phyloP scores from a whole-genome alignment of 2,888 invertebrate genomes.

The Drosophila picticornis region DNA sequence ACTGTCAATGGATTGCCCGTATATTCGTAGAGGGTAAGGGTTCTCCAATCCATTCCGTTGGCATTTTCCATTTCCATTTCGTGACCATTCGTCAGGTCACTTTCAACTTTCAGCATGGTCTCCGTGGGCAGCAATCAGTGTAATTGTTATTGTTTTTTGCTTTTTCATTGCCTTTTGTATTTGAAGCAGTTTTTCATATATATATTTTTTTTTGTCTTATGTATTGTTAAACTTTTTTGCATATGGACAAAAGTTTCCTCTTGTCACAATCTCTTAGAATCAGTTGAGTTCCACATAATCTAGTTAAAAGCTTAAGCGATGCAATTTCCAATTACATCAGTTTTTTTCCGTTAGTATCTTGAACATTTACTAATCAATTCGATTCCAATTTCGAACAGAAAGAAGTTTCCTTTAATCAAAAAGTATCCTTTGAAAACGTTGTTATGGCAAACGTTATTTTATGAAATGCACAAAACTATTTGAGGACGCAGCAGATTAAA shows the following conservation, averaged over 20 bases:
- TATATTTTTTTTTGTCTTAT: conserved; percentile 13
- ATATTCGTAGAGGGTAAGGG: not conserved
- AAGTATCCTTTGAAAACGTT: not conserved
- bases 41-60: conserved; percentile 19
- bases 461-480: not conserved
- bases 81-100: conserved; percentile 67
- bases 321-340: conserved; percentile 7
- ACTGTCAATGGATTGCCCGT: conserved; percentile 17
- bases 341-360: not conserved
- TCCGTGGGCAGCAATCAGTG: conserved; percentile 73
- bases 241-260: conserved; percentile 62
- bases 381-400: not conserved
- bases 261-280: conserved; percentile 39
- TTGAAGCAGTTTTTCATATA: conserved; percentile 22
- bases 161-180: conserved; percentile 37
- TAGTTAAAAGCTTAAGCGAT: not conserved
- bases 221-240: conserved; percentile 42
- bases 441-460: not conserved
- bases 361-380: not conserved
- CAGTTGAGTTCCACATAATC: conserved; percentile 43
- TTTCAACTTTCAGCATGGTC: conserved; percentile 55
- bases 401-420: not conserved
- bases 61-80: conserved; percentile 59
- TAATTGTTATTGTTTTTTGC: conserved; percentile 73
- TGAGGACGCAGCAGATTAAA: not conserved